Percentiles rank a stretch among this genome's conserved stretches.
These are phyloP conservation scores for Saccopteryx leptura DNA, from an alignment of 2,113 vertebrate genomes.

Conservation along the genomic window DNA sequence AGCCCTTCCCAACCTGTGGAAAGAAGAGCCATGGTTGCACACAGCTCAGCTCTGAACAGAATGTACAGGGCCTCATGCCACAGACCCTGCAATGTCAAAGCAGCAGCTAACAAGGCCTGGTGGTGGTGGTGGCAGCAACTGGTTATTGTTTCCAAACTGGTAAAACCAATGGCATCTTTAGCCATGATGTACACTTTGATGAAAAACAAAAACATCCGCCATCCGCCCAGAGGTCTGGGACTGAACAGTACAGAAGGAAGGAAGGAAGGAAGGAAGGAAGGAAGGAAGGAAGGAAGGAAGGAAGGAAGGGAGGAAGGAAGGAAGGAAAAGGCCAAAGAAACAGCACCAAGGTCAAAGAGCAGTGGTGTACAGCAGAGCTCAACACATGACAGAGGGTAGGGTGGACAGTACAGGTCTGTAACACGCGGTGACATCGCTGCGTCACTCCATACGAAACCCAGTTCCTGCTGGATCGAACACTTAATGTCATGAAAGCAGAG, in stretches of 20 bases:
- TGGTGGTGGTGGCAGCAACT: too few species aligned
- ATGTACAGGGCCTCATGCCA: too few species aligned
- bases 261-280: too few species aligned
- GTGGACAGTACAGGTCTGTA: not conserved
- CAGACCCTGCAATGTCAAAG: not conserved
- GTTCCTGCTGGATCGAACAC: not conserved
- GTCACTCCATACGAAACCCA: not conserved
- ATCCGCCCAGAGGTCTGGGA: not conserved
- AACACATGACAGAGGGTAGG: not conserved
- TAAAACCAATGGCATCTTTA: not conserved
- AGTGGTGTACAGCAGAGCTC: rapidly evolving
- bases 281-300: too few species aligned
- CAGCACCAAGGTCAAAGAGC: not conserved
- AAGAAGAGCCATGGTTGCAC: not conserved
- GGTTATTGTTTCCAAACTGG: not conserved
- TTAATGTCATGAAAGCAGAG: not conserved
- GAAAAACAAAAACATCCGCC: not conserved
- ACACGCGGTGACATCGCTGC: rapidly evolving
- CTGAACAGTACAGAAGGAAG: not conserved
- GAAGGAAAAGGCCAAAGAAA: not conserved
- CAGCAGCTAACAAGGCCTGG: not conserved
- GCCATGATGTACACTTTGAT: not conserved
- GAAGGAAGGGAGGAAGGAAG: too few species aligned
- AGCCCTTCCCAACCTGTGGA: not conserved
- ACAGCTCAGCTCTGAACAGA: not conserved